Evolutionary conservation across 2,113 vertebrate species (phyloP).

Genomic region (Corythornis cristatus): DNA sequence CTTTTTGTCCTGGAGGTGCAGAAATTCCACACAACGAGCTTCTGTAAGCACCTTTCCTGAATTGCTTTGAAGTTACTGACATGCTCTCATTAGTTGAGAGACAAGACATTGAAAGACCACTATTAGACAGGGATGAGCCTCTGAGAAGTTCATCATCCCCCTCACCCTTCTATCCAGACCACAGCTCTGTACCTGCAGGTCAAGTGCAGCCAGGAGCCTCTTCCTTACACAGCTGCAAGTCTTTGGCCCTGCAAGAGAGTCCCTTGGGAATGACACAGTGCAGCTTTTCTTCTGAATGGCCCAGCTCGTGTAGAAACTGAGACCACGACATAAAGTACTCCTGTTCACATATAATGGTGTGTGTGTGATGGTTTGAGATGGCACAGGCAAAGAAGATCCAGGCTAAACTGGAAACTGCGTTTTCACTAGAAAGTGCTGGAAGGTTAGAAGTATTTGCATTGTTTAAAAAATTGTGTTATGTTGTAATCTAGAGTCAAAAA

Average conservation of each 20-base stretch:
- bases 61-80: background rate
- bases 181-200: background rate
- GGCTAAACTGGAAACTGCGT: background rate
- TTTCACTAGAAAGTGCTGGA: background rate
- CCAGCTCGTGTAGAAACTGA: background rate
- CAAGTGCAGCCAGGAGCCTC: background rate
- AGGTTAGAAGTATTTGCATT: background rate
- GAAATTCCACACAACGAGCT: background rate
- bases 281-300: background rate
- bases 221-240: background rate
- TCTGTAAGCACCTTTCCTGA: background rate
- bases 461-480: background rate
- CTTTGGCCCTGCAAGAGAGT: background rate
- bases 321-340: background rate
- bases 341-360: accelerated
- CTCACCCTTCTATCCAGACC: background rate
- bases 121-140: background rate
- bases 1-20: background rate
- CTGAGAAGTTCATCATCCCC: background rate
- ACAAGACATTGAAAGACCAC: accelerated
- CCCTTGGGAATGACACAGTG: background rate
- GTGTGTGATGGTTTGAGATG: background rate
- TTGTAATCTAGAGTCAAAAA: background rate
- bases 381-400: background rate
- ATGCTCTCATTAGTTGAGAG: background rate